Evolutionary conservation across 53 echinoderm and acorn worm genomes (phyloP).

Genomic region (Luidia sarsii): DNA sequence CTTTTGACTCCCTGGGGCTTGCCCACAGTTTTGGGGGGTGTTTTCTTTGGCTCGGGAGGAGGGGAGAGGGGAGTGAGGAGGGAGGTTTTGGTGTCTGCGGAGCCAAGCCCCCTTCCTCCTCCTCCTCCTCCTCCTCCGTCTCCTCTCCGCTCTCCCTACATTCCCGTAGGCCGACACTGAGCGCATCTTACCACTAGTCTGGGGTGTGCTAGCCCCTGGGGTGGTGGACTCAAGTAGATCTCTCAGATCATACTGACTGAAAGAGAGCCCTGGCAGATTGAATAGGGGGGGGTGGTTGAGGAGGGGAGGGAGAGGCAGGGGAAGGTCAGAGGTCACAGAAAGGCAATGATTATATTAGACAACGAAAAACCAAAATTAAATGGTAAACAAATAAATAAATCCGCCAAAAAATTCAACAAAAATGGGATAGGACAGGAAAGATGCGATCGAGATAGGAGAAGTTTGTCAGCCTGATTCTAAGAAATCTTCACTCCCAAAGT

Average conservation of each 20-base stretch:
- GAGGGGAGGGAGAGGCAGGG: neutral
- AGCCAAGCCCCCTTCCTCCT: neutral
- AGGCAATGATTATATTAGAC: slow-evolving; percentile 43
- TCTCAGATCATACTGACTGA: slow-evolving; percentile 94
- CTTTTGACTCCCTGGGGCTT: slow-evolving; percentile 51
- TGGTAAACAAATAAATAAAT: too few relatives aligned
- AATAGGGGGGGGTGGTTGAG: slow-evolving; percentile 1
- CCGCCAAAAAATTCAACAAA: too few relatives aligned
- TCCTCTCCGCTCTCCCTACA: too few relatives aligned
- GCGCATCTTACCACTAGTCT: slow-evolving; percentile 83
- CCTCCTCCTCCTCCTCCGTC: too few relatives aligned
- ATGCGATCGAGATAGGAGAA: too few relatives aligned
- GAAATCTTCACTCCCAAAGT: too few relatives aligned
- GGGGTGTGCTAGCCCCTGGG: slow-evolving; percentile 77
- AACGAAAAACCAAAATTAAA: neutral
- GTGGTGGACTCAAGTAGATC: slow-evolving; percentile 92
- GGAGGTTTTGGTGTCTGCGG: too few relatives aligned
- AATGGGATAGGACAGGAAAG: slow-evolving; percentile 1
- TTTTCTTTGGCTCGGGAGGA: too few relatives aligned
- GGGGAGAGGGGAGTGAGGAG: too few relatives aligned
- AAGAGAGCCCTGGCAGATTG: slow-evolving; percentile 78
- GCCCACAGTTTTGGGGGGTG: neutral
- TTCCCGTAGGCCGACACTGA: neutral
- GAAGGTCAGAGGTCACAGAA: slow-evolving; percentile 1
- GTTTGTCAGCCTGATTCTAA: too few relatives aligned